Percentiles rank a stretch among this genome's conserved stretches.
Conservation (phyloP, 2,888 invertebrate genomes). For the Biston stratarius region DNA sequence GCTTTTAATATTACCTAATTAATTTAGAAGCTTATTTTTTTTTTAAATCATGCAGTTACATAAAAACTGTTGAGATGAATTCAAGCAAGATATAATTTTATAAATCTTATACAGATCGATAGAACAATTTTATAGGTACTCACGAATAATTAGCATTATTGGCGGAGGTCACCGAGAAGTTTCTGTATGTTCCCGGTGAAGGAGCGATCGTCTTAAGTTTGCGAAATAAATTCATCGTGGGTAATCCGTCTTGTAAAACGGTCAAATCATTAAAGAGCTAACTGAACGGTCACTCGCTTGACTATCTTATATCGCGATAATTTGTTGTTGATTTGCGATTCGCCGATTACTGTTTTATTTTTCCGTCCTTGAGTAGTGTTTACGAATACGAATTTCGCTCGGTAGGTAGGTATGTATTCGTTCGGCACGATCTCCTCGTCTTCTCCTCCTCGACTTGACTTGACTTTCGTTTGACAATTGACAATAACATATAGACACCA, state of each 20-base stretch:
- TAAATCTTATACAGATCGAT: background rate
- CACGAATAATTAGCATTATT: constrained; percentile 70
- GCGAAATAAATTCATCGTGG: constrained; percentile 64
- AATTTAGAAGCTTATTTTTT: too few relatives aligned
- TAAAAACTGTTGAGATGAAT: background rate
- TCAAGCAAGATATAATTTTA: background rate
- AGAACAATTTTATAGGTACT: constrained; percentile 51
- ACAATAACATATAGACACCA: too few relatives aligned
- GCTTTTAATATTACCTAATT: too few relatives aligned
- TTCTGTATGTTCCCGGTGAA: constrained; percentile 54
- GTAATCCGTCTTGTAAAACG: constrained; percentile 26
- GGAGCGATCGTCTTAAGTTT: constrained; percentile 52
- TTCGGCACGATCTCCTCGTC: too few relatives aligned
- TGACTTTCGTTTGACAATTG: too few relatives aligned
- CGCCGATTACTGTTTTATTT: background rate
- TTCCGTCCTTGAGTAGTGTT: background rate
- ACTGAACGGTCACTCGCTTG: background rate
- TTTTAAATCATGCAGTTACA: too few relatives aligned
- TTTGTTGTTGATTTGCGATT: constrained; percentile 1
- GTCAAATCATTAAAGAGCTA: constrained; percentile 37
- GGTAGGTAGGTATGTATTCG: too few relatives aligned
- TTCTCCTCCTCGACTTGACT: too few relatives aligned
- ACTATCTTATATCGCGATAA: constrained; percentile 8
- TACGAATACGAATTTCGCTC: too few relatives aligned
- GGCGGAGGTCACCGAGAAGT: constrained; percentile 65